These are phyloP conservation scores for Buteo buteo DNA, from an alignment of 2,113 vertebrate genomes.

Conservation along the genomic window DNA sequence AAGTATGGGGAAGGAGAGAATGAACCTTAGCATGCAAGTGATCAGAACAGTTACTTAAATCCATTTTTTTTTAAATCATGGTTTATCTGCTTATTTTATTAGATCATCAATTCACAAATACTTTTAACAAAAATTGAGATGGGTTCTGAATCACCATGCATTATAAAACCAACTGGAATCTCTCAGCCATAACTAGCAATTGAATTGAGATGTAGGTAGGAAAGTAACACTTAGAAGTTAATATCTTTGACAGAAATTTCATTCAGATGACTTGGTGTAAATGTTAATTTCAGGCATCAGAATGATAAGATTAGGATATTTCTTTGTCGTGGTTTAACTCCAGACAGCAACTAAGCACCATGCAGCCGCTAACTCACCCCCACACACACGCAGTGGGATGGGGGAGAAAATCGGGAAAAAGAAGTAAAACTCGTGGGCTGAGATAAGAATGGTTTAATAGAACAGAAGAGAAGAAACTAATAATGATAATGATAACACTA, in stretches of 20 bases:
- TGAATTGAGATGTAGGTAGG: background rate
- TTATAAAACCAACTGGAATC: background rate
- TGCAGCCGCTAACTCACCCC: no score
- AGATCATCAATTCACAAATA: background rate
- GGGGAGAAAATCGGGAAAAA: no score
- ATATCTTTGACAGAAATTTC: background rate
- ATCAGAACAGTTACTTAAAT: background rate
- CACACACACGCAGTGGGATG: no score
- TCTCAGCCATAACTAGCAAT: background rate
- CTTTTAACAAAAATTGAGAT: background rate
- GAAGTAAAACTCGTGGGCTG: no score
- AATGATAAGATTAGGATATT: background rate
- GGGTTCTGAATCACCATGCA: background rate
- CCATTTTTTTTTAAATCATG: background rate
- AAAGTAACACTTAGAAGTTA: background rate
- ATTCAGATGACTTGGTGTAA: background rate
- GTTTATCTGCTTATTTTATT: slow-evolving; percentile 23
- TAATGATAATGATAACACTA: no score
- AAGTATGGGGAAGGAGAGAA: background rate
- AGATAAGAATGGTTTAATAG: no score
- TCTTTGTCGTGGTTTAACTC: background rate
- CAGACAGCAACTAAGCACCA: no score
- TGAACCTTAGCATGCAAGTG: background rate
- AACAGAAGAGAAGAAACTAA: no score
- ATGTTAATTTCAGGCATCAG: background rate